Conservation (phyloP, 2,113 vertebrate species). For the Hippocampus mohnikei region DNA sequence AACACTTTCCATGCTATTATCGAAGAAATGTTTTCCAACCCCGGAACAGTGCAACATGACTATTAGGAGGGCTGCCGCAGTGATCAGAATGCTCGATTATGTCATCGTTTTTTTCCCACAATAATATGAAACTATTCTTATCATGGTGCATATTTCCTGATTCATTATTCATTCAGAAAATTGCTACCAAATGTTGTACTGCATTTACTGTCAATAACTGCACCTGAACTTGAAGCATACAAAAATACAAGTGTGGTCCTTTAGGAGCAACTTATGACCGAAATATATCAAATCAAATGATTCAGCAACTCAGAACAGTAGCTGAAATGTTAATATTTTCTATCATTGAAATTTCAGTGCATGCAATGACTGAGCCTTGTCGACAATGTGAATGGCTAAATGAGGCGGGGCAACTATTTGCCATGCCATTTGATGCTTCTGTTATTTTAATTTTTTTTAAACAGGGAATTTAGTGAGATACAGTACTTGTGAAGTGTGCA, state of each 20-base stretch:
- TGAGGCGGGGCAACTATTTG: not conserved
- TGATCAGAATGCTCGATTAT: not conserved
- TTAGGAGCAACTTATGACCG: not conserved
- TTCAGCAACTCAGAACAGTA: constrained; percentile 12
- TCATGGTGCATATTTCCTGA: not conserved
- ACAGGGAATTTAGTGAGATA: constrained; percentile 1
- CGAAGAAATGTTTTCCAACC: not conserved
- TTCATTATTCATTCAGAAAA: not conserved
- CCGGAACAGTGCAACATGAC: not conserved
- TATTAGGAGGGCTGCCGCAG: not conserved
- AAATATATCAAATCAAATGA: not conserved
- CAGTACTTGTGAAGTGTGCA: constrained; percentile 5
- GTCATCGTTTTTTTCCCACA: not conserved
- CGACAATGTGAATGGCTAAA: constrained; percentile 2
- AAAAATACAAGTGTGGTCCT: constrained; percentile 8
- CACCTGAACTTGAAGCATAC: constrained; percentile 2
- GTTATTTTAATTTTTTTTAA: constrained; percentile 8
- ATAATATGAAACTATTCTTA: not conserved
- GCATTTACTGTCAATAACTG: not conserved
- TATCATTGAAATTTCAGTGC: not conserved
- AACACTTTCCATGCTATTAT: not conserved
- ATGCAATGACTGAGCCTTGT: not conserved
- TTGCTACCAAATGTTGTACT: not conserved
- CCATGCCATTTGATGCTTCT: not conserved
- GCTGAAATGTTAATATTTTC: not conserved